Evolutionary conservation across 2,797 vertebrate species (phyloP).

Genomic region (Sebastes variabilis): DNA sequence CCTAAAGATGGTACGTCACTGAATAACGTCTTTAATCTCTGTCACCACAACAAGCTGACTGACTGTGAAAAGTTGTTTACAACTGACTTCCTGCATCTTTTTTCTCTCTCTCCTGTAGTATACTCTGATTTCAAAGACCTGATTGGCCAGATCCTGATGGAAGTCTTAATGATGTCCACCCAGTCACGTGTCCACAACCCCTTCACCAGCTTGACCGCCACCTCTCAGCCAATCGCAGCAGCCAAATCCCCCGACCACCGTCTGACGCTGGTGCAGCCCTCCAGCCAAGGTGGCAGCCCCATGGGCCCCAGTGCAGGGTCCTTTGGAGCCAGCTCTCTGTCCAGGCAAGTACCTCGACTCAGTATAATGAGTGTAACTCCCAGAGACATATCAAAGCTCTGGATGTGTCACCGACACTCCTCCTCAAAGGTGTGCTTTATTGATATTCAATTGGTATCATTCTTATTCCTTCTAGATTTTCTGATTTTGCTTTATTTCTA

Average conservation of each 20-base stretch:
- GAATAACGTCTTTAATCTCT: not conserved
- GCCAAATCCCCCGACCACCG: slow-evolving; percentile 93
- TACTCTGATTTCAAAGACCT: slow-evolving; percentile 98
- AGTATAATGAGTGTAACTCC: not conserved
- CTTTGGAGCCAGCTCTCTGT: slow-evolving; percentile 93
- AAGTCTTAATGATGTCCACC: slow-evolving; percentile 98
- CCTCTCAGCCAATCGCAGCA: slow-evolving; percentile 93
- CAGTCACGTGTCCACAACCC: slow-evolving; percentile 95
- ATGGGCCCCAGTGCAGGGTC: slow-evolving; percentile 91
- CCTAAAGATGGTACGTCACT: slow-evolving; percentile 90
- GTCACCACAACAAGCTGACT: not conserved
- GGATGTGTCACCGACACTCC: not conserved
- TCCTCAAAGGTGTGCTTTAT: not conserved
- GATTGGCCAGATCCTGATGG: slow-evolving; percentile 98
- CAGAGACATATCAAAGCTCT: not conserved
- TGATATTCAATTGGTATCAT: not conserved
- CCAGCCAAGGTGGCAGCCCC: slow-evolving; percentile 91
- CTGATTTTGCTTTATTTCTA: slow-evolving; percentile 34
- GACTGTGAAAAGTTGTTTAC: not conserved
- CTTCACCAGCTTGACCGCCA: slow-evolving; percentile 97
- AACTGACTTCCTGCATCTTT: not conserved
- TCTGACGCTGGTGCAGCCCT: slow-evolving; percentile 87
- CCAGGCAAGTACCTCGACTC: slow-evolving; percentile 88
- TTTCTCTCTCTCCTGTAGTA: slow-evolving; percentile 75
- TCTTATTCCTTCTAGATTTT: slow-evolving; percentile 41